A percentile compares a stretch with the other conserved stretches of the same genome.
Evolutionary conservation across 2,888 invertebrate species (phyloP).

Genomic region (Rhagonycha lutea): DNA sequence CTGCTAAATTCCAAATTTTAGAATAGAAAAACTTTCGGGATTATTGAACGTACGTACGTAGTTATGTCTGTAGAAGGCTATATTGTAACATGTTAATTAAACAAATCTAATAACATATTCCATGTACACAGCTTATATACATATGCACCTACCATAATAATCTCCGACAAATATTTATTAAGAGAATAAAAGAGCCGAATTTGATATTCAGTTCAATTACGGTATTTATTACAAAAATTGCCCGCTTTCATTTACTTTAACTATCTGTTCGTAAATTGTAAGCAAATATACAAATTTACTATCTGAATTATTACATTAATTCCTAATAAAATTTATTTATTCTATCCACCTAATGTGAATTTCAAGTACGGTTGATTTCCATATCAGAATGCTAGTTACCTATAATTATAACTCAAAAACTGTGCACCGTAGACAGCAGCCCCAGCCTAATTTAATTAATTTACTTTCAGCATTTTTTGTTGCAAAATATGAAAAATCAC

Average conservation of each 20-base stretch:
- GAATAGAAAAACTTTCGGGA: neutral
- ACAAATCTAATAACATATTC: constrained; percentile 14
- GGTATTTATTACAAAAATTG: neutral
- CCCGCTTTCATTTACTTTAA: neutral
- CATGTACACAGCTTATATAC: constrained; percentile 13
- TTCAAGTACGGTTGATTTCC: no score
- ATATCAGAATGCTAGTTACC: no score
- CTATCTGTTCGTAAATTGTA: neutral
- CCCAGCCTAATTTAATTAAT: no score
- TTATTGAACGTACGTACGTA: neutral
- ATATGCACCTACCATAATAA: constrained; percentile 18
- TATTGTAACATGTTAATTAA: constrained; percentile 16
- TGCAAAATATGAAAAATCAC: no score
- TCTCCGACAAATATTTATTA: constrained; percentile 23
- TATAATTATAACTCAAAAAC: neutral
- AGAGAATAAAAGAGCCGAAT: constrained; percentile 16
- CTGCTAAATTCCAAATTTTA: no score
- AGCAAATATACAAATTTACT: neutral
- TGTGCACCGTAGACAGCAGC: neutral
- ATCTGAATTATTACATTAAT: neutral
- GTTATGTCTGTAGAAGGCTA: neutral
- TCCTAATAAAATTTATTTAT: neutral
- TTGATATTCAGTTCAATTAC: neutral
- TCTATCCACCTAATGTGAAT: neutral
- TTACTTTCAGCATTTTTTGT: no score